Percentiles rank a stretch among this genome's conserved stretches.
phyloP scores from a whole-genome alignment of 2,797 vertebrate genomes.

The Pseudomugil gertrudae region DNA sequence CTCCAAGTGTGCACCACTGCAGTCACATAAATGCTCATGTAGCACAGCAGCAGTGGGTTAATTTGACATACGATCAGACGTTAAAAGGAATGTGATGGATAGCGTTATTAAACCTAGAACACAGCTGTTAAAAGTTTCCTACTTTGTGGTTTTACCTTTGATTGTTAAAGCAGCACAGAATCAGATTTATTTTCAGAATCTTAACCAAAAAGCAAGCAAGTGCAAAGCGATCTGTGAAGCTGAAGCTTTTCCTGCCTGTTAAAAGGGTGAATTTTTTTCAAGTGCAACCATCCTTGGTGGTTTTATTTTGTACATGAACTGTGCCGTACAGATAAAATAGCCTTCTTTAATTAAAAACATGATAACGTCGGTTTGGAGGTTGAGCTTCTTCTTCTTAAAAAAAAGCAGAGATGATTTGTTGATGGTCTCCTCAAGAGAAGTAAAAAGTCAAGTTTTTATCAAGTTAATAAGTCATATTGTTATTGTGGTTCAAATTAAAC shows the following conservation, averaged over 20 bases:
- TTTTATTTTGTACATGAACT: too few relatives aligned
- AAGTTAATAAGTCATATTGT: background rate
- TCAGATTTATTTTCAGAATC: background rate
- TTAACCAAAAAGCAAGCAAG: background rate
- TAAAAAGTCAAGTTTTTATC: background rate
- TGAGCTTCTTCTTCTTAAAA: background rate
- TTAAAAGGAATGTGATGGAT: background rate
- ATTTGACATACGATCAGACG: background rate
- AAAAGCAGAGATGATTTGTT: background rate
- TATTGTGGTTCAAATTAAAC: background rate
- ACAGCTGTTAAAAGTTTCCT: background rate
- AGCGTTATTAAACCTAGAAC: background rate
- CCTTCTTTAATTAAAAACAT: background rate
- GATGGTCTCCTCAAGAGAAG: background rate
- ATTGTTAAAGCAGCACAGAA: background rate
- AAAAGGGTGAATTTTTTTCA: background rate
- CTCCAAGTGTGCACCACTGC: background rate
- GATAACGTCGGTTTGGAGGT: background rate
- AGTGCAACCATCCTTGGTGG: background rate
- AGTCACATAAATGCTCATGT: background rate
- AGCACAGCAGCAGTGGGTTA: background rate
- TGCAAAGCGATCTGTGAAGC: background rate
- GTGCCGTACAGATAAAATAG: too few relatives aligned
- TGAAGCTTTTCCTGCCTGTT: background rate
- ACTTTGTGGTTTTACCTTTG: constrained; percentile 1